These are phyloP conservation scores for Regulus satrapa DNA, from an alignment of 2,113 vertebrate genomes.

Conservation along the genomic window DNA sequence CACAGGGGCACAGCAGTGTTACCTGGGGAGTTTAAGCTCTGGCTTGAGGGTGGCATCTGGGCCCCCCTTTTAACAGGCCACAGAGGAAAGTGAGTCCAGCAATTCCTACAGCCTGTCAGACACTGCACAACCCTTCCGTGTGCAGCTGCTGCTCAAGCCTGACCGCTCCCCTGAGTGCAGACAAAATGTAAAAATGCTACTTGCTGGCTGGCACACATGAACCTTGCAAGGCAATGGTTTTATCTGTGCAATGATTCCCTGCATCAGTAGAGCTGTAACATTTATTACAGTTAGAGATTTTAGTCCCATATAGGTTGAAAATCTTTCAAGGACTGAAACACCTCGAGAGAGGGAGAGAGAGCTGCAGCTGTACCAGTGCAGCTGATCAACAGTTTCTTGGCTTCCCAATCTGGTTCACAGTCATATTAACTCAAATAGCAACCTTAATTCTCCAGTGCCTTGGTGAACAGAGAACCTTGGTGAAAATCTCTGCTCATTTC, in stretches of 20 bases:
- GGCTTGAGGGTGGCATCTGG: not conserved
- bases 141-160: not conserved
- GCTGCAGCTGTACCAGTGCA: not conserved
- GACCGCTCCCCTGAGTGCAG: not conserved
- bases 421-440: not conserved
- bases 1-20: not conserved
- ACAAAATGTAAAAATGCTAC: not conserved
- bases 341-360: not conserved
- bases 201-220: not conserved
- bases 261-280: not conserved
- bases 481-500: not conserved
- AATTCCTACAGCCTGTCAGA: not conserved
- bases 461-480: not conserved
- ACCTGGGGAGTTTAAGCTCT: not conserved
- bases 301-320: not conserved
- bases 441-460: not conserved
- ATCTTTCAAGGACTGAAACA: not conserved
- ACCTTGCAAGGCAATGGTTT: not conserved
- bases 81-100: fast-evolving
- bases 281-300: not conserved
- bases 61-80: not conserved
- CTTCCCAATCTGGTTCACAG: not conserved
- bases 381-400: not conserved
- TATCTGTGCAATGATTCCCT: not conserved
- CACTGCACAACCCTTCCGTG: not conserved